Conservation (phyloP, 2,797 vertebrate species). For the Neomorphus geoffroyi region DNA sequence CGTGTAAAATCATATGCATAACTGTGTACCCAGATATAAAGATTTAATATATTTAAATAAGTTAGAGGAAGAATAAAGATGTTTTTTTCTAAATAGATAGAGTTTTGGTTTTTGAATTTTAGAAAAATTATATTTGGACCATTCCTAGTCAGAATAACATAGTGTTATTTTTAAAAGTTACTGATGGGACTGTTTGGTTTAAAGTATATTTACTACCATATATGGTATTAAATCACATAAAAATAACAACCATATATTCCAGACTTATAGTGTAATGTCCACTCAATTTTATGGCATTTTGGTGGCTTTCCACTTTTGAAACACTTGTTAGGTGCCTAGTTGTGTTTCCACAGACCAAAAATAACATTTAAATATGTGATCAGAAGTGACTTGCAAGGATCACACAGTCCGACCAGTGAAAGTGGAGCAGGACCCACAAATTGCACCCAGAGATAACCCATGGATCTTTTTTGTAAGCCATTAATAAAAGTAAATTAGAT, state of each 20-base stretch:
- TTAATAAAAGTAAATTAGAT: neutral
- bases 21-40: neutral
- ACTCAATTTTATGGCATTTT: neutral
- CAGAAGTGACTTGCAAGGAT: neutral
- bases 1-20: neutral
- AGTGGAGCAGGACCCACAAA: neutral
- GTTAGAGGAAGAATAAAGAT: neutral
- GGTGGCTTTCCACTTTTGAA: neutral
- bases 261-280: neutral
- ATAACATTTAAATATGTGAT: neutral
- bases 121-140: neutral
- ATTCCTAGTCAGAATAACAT: neutral
- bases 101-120: neutral
- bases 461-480: neutral
- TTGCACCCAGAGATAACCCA: no score
- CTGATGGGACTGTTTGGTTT: neutral
- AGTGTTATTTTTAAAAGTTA: neutral
- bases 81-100: neutral
- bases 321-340: neutral
- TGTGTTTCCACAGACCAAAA: neutral
- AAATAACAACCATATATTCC: slow-evolving; percentile 10
- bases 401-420: no score
- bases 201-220: neutral
- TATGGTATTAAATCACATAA: neutral
- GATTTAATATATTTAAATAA: neutral